Evolutionary conservation across 2,888 invertebrate genomes (phyloP).

Genomic region (Antheraea yamamai): DNA sequence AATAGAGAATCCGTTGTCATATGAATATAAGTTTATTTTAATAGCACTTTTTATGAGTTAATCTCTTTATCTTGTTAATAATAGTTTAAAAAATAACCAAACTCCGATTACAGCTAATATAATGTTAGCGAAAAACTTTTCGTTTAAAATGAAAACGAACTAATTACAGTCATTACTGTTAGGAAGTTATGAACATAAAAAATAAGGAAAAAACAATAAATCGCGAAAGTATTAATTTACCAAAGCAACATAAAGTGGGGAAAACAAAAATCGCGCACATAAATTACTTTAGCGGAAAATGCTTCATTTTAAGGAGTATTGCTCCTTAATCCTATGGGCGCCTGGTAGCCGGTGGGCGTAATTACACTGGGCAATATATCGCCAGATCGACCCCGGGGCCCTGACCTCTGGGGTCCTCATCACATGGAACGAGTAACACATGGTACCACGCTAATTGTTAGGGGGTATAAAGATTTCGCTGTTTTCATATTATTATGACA

Average conservation of each 20-base stretch:
- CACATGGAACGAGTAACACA: constrained; percentile 70
- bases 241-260: constrained; percentile 44
- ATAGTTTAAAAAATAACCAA: no score
- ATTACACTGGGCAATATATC: constrained; percentile 73
- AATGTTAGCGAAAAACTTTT: background rate
- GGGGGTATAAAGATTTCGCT: constrained; percentile 50
- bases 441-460: constrained; percentile 74
- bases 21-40: no score
- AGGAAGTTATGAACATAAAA: constrained; percentile 24
- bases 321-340: constrained; percentile 68
- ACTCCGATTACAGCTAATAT: background rate
- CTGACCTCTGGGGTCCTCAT: constrained; percentile 58
- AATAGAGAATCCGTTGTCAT: no score
- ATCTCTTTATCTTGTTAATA: no score
- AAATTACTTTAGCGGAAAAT: constrained; percentile 61
- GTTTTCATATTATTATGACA: constrained; percentile 64
- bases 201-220: constrained; percentile 32
- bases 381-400: constrained; percentile 50
- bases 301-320: constrained; percentile 70
- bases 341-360: constrained; percentile 69
- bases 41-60: no score
- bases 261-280: constrained; percentile 49
- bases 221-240: constrained; percentile 42
- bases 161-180: constrained; percentile 9
- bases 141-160: constrained; percentile 21